These are phyloP conservation scores for Catocala sponsa DNA, from an alignment of 2,888 invertebrate species.

Conservation along the genomic window DNA sequence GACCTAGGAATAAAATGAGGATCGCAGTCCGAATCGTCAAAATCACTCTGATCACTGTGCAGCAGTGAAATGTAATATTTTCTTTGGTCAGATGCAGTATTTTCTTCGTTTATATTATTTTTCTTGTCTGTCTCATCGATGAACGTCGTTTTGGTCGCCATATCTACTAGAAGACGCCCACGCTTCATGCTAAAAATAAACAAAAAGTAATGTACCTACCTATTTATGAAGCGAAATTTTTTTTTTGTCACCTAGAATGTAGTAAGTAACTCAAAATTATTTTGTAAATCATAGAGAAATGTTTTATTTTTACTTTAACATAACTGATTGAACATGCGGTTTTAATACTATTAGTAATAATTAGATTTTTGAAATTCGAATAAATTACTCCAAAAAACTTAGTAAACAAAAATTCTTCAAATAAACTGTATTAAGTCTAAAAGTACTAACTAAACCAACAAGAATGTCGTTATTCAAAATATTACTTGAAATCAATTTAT, in stretches of 20 bases:
- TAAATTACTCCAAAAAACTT: too few relatives aligned
- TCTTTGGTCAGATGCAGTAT: conserved; percentile 30
- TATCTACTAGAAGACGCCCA: conserved; percentile 25
- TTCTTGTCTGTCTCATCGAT: conserved; percentile 16
- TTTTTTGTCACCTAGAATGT: conserved; percentile 16
- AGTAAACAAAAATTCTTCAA: too few relatives aligned
- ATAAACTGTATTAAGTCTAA: too few relatives aligned
- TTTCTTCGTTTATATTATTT: conserved; percentile 10
- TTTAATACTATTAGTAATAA: too few relatives aligned
- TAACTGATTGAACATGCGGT: too few relatives aligned
- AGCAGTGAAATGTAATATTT: conserved; percentile 33
- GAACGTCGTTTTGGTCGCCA: conserved; percentile 24
- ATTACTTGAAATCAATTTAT: too few relatives aligned
- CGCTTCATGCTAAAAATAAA: conserved; percentile 23
- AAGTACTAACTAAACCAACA: too few relatives aligned
- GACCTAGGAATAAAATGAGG: conserved; percentile 21
- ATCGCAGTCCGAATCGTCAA: conserved; percentile 27
- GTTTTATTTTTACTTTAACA: conserved; percentile 10
- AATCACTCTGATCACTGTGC: conserved; percentile 24
- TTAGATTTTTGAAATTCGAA: too few relatives aligned
- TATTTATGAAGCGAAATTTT: conserved; percentile 13
- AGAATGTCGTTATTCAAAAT: too few relatives aligned
- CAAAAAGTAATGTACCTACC: conserved; percentile 17
- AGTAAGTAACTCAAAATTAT: conserved; percentile 19
- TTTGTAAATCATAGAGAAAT: conserved; percentile 8